Evolutionary conservation across 2,113 vertebrate species (phyloP).

Genomic region (Psittacara wagleri): DNA sequence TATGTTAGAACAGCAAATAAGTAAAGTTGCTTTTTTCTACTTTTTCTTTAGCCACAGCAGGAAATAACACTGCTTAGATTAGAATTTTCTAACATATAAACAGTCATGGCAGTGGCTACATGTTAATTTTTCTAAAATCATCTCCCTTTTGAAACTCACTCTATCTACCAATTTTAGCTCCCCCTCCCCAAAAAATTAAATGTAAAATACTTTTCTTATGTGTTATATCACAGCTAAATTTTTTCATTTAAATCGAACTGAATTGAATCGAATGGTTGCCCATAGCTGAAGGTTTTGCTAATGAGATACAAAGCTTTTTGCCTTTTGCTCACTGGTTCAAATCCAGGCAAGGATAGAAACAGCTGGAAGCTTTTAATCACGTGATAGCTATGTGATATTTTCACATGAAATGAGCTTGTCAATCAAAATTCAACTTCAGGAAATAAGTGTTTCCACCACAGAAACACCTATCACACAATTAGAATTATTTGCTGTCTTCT

Average conservation of each 20-base stretch:
- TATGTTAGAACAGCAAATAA: constrained; percentile 47
- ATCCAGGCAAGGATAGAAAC: constrained; percentile 20
- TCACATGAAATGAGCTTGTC: constrained; percentile 29
- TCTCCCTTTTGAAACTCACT: constrained; percentile 19
- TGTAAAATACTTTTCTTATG: constrained; percentile 42
- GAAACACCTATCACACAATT: neutral
- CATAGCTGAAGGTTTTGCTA: constrained; percentile 33
- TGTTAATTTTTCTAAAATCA: constrained; percentile 28
- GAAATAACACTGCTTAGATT: constrained; percentile 51
- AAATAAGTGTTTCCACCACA: constrained; percentile 1
- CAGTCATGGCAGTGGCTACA: constrained; percentile 11
- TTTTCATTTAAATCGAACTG: constrained; percentile 40
- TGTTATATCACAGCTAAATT: constrained; percentile 23
- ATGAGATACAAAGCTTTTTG: constrained; percentile 53
- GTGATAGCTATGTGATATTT: constrained; percentile 24
- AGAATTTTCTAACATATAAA: constrained; percentile 50
- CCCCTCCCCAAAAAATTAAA: constrained; percentile 16
- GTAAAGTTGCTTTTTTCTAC: constrained; percentile 44
- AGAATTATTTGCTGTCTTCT: constrained; percentile 16
- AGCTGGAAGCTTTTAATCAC: constrained; percentile 60
- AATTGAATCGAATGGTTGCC: constrained; percentile 25
- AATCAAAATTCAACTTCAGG: constrained; percentile 30
- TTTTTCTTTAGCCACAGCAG: constrained; percentile 56
- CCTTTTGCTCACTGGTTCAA: constrained; percentile 49
- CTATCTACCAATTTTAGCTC: neutral